phyloP scores from a whole-genome alignment of 2,888 invertebrate genomes.

The Baronia brevicornis region DNA sequence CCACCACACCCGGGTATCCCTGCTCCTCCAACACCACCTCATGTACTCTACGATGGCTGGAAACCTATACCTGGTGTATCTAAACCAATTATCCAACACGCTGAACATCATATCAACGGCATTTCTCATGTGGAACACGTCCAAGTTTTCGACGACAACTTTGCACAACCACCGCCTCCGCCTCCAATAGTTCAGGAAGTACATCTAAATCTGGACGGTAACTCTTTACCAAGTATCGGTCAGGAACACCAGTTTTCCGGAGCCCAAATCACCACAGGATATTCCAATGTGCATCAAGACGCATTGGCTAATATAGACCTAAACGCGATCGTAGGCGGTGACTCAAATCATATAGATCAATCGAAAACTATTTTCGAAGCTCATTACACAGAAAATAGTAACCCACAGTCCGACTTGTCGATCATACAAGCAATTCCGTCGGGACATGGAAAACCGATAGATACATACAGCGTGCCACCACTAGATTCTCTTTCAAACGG shows the following conservation, averaged over 20 bases:
- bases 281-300: conserved; percentile 64
- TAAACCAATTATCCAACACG: conserved; percentile 48
- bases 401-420: conserved; percentile 35
- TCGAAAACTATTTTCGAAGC: conserved; percentile 69
- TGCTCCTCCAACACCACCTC: conserved; percentile 84
- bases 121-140: conserved; percentile 22
- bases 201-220: conserved; percentile 42
- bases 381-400: conserved; percentile 58
- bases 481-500: conserved; percentile 58
- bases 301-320: conserved; percentile 56
- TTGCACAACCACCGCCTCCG: conserved; percentile 54
- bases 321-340: conserved; percentile 59
- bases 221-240: conserved; percentile 29
- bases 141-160: conserved; percentile 30
- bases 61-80: conserved; percentile 84
- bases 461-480: conserved; percentile 59
- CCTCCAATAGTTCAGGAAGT: conserved; percentile 37
- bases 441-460: conserved; percentile 34
- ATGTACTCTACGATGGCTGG: conserved; percentile 89
- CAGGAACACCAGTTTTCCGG: conserved; percentile 35
- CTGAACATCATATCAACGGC: conserved; percentile 24
- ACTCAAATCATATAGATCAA: conserved; percentile 65
- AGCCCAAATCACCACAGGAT: conserved; percentile 53
- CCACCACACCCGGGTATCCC: conserved; percentile 81
- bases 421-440: conserved; percentile 31